Base-by-base conservation (phyloP, 2,797 vertebrate genomes). In the Notolepis coatsorum region DNA sequence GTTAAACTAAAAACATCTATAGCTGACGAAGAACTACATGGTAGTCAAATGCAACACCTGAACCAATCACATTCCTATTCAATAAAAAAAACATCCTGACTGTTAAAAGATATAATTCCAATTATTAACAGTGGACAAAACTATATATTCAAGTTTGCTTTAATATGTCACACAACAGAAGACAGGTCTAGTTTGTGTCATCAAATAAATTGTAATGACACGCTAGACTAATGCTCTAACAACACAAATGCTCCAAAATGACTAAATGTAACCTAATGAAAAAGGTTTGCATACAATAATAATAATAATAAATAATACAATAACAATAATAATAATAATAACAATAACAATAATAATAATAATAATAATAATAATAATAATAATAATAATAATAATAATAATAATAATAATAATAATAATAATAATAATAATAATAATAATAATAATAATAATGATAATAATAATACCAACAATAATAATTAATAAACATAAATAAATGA, bases 121-220 rank as follows among this genome's bases (percentile, higher is more conserved):
- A 77, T 59, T 54, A 84, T 35, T 5, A 39, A 47, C 73, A 13
- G 64, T 24, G 18, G 25, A 68, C 70, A 67, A 0, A 18, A 1
- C 13, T 28, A 51, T 68, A 50, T 73, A 80, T 72, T 83, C 51
- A 27, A 62, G 43, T 79, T 65, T 42, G 72, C 71, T 89, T 86
- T 84, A 89, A 90, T 88, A 56, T 64, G 31, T 85, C 80, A 88
- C 77, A 80, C 69, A 77, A 57, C 81, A 80, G 79, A 70, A 88
- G 38, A 59, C 18, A 71, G 30, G n/a, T 77, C 48, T 52, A 61
- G 25, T 1, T 41, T 15, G 28, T 51, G 64, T 52, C 57, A 65
- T 67, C 58, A 42, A 67, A 77, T 66, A 83, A 45, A 55, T 56
- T 30, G 65, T 41, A 52, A 62, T 57, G 42, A 75, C 15, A 57